phyloP scores from a whole-genome alignment of 2,888 invertebrate species.

The Luffia ferchaultella region DNA sequence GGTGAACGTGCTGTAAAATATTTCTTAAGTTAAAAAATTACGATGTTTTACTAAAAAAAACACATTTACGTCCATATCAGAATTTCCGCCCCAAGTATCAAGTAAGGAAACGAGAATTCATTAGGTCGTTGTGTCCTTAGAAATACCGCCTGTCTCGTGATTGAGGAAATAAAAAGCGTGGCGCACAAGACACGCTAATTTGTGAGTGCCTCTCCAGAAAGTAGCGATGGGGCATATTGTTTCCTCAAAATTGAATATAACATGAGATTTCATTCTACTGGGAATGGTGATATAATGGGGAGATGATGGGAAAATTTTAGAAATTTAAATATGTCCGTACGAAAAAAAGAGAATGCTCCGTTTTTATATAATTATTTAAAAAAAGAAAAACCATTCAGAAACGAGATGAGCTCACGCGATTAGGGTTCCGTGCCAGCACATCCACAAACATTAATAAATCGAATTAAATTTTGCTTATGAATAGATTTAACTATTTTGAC shows the following conservation, averaged over 20 bases:
- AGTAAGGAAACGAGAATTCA: constrained; percentile 32
- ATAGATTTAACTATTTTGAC: too few relatives aligned
- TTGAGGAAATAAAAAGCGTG: constrained; percentile 57
- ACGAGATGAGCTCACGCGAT: too few relatives aligned
- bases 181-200: constrained; percentile 25
- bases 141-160: constrained; percentile 39
- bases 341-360: too few relatives aligned
- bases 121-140: constrained; percentile 48
- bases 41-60: not conserved
- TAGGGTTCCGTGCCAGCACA: too few relatives aligned
- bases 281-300: too few relatives aligned
- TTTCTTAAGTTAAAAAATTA: not conserved
- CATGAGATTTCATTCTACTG: not conserved
- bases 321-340: too few relatives aligned
- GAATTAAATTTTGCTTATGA: too few relatives aligned
- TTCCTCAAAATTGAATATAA: not conserved
- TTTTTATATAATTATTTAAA: too few relatives aligned
- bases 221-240: not conserved
- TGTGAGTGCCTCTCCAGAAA: not conserved
- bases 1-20: too few relatives aligned
- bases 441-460: too few relatives aligned
- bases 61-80: not conserved
- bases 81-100: not conserved
- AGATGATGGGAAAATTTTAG: too few relatives aligned
- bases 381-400: too few relatives aligned